Percentiles rank a stretch among this genome's conserved stretches.
Conservation (phyloP, 2,888 invertebrate species). For the Melitaea athalia region DNA sequence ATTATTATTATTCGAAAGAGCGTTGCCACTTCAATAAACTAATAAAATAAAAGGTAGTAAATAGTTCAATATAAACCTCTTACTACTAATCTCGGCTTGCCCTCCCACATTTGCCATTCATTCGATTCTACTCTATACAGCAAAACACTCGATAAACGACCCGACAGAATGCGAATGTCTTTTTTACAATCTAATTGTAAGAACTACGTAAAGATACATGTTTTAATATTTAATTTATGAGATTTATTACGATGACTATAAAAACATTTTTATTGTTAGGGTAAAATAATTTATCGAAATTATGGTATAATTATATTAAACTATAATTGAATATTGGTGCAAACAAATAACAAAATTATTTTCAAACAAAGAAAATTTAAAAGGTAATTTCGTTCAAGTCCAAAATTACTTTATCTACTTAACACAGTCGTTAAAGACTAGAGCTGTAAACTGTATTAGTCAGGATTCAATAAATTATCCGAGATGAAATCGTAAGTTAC, state of each 20-base stretch:
- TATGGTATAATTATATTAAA: too few relatives aligned
- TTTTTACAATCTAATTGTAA: constrained; percentile 55
- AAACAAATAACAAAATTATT: background rate
- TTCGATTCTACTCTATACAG: constrained; percentile 70
- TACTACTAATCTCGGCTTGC: constrained; percentile 26
- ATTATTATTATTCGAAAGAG: too few relatives aligned
- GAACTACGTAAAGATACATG: constrained; percentile 54
- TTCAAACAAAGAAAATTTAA: background rate
- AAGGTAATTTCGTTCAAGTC: background rate
- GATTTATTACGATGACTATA: background rate
- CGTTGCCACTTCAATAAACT: background rate
- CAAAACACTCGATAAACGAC: constrained; percentile 61
- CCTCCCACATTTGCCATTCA: constrained; percentile 65
- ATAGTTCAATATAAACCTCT: constrained; percentile 7
- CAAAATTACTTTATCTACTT: background rate
- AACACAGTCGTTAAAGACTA: constrained; percentile 9
- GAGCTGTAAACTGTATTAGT: constrained; percentile 32
- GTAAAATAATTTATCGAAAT: too few relatives aligned
- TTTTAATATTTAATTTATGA: background rate
- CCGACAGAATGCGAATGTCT: constrained; percentile 52
- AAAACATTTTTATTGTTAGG: too few relatives aligned
- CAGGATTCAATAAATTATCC: constrained; percentile 37
- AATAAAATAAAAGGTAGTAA: background rate
- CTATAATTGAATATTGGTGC: too few relatives aligned
- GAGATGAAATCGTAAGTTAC: constrained; percentile 38